phyloP scores from a whole-genome alignment of 1,140 invertebrate genomes.

The Caenorhabditis tropicalis region DNA sequence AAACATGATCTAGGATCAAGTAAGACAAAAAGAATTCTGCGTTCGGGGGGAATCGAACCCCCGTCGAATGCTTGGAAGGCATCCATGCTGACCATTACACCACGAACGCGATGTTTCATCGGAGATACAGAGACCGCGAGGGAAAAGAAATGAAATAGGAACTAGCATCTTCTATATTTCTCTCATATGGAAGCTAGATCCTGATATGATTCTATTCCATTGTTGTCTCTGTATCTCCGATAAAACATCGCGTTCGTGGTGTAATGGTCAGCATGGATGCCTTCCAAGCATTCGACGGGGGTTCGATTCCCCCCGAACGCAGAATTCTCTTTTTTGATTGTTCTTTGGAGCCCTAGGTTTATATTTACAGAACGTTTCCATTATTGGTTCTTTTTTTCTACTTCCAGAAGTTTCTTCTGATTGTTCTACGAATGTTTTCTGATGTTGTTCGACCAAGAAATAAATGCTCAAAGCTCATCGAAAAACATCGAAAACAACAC shows the following conservation, averaged over 20 bases:
- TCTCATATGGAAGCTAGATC: no score
- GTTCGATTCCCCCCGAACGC: slow-evolving; percentile 39
- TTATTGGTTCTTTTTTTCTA: no score
- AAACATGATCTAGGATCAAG: no score
- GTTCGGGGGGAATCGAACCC: slow-evolving; percentile 55
- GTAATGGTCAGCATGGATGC: slow-evolving; percentile 54
- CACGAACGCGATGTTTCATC: slow-evolving; percentile 43
- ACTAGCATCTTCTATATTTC: no score
- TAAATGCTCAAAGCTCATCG: no score
- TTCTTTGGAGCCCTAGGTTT: no score
- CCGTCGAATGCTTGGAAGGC: slow-evolving; percentile 55
- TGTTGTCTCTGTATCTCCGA: not conserved
- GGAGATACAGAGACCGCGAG: not conserved
- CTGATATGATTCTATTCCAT: not conserved
- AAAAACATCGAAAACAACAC: not conserved
- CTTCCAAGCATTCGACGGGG: slow-evolving; percentile 54
- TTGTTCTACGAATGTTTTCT: no score
- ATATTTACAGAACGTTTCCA: no score
- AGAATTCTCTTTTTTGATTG: not conserved
- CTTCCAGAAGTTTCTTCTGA: no score
- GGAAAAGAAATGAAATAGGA: no score
- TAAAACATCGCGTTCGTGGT: slow-evolving; percentile 45
- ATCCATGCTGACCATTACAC: slow-evolving; percentile 55
- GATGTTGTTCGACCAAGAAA: no score
- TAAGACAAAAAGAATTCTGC: slow-evolving; percentile 1